These are phyloP conservation scores for Chiloscyllium plagiosum DNA, from an alignment of 2,113 vertebrate genomes.

Conservation along the genomic window DNA sequence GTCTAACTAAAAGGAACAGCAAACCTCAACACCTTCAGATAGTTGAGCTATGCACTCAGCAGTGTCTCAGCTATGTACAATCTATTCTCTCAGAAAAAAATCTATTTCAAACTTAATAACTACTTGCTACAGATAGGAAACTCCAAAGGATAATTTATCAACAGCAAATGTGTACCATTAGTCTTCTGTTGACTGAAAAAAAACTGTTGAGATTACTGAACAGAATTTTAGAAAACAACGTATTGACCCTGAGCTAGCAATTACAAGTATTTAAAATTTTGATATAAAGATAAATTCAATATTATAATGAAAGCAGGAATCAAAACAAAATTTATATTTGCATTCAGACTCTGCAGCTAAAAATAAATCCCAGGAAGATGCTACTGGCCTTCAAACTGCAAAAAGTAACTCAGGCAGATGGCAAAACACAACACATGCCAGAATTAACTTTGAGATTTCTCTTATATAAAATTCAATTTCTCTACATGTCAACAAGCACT, in stretches of 20 bases:
- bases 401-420: slow-evolving; percentile 39
- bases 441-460: background rate
- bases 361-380: slow-evolving; percentile 24
- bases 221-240: slow-evolving; percentile 54
- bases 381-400: slow-evolving; percentile 46
- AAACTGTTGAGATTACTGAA: slow-evolving; percentile 52
- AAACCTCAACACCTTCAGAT: slow-evolving; percentile 52
- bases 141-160: slow-evolving; percentile 55
- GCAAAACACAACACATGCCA: background rate
- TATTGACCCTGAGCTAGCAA: slow-evolving; percentile 59
- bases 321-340: background rate
- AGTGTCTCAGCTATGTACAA: slow-evolving; percentile 63
- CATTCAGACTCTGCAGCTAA: background rate
- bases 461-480: background rate
- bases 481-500: background rate
- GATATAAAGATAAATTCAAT: slow-evolving; percentile 61
- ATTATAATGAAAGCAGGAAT: slow-evolving; percentile 44
- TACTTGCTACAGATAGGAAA: slow-evolving; percentile 62
- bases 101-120: slow-evolving; percentile 68
- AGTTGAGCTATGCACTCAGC: slow-evolving; percentile 61
- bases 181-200: slow-evolving; percentile 42
- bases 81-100: slow-evolving; percentile 53
- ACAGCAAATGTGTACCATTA: slow-evolving; percentile 52
- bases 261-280: slow-evolving; percentile 58
- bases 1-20: slow-evolving; percentile 49